Evolutionary conservation across 30 jellyfish, hydroid and myxozoan species (phyloP), one percentile per base, ranked within the genome.

Genomic region (Chrysaora quinquecirrha): DNA sequence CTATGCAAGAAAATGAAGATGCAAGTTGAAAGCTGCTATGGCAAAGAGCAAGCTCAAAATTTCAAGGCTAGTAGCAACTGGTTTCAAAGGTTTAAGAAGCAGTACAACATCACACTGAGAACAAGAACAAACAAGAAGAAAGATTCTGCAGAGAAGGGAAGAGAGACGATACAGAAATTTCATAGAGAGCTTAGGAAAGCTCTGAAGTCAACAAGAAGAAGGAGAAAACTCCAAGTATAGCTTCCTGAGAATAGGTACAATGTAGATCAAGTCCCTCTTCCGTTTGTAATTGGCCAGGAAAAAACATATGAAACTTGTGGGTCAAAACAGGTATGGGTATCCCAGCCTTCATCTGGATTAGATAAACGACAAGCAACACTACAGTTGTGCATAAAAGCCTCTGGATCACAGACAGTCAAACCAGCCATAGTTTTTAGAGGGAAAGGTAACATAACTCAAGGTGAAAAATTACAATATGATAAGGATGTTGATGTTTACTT

Each of bases 381-480:
- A 32, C 74, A 79, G 54, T 6, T 79, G 7, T 79, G 82, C 82
- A 34, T 79, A 22, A 38, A 50, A 24, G 64, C 90, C 48, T 35
- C 30, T 32, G 87, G 78, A 30, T 23, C 50, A 6, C 81, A 66
- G 75, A 73, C 30, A 47, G 73, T 73, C 29, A 29, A 73, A 27
- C 72, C 73, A 48, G 93, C 93, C 76, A 73, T 70, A 20, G 64
- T 82, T 46, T 71, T 68, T 31, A 66, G 85, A 23, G 93, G 93
- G 30, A 70, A 52, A 23, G 85, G 93, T 9, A 82, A 65, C 11
- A 71, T 60, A 63, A 68, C 32, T 49, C 49, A 71, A 52, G 80
- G 46, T 27, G 86, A 69, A 65, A 68, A 82, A 70, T n/a, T 9
- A 48, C 71, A 65, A 32, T 82, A 61, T 65, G 80, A 68, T 60